Evolutionary conservation across 2,888 invertebrate genomes (phyloP).

Genomic region (Drosophila prolongata): DNA sequence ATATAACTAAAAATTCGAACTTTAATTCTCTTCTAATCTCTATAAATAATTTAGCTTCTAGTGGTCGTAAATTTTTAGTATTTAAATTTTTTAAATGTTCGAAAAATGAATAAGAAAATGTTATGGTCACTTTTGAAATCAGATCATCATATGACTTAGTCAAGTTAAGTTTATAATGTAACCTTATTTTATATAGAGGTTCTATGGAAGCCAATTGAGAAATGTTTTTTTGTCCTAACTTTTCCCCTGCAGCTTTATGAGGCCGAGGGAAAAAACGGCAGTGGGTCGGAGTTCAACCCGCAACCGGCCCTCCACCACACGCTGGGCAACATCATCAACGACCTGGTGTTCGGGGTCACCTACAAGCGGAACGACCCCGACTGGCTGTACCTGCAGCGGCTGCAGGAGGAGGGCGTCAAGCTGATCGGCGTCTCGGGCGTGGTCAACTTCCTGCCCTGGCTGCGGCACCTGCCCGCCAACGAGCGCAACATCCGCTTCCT

Average conservation of each 20-base stretch:
- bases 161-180: too few relatives aligned
- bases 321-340: constrained; percentile 91
- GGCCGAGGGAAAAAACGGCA: not conserved
- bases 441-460: constrained; percentile 93
- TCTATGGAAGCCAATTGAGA: too few relatives aligned
- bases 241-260: constrained; percentile 10
- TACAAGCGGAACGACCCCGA: constrained; percentile 89
- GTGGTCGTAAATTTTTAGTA: too few relatives aligned
- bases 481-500: constrained; percentile 88
- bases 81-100: too few relatives aligned
- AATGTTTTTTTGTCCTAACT: too few relatives aligned
- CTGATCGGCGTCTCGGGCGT: constrained; percentile 93
- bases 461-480: constrained; percentile 88
- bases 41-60: too few relatives aligned
- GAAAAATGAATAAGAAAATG: too few relatives aligned
- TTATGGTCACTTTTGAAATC: too few relatives aligned
- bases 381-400: constrained; percentile 91
- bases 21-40: too few relatives aligned
- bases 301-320: constrained; percentile 86
- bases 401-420: constrained; percentile 93
- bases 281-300: constrained; percentile 74
- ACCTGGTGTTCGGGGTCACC: constrained; percentile 90
- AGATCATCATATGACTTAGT: too few relatives aligned
- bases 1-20: too few relatives aligned
- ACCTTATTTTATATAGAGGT: too few relatives aligned